Conservation (phyloP, 2,888 invertebrate species). For the Hydropsyche betteni region DNA sequence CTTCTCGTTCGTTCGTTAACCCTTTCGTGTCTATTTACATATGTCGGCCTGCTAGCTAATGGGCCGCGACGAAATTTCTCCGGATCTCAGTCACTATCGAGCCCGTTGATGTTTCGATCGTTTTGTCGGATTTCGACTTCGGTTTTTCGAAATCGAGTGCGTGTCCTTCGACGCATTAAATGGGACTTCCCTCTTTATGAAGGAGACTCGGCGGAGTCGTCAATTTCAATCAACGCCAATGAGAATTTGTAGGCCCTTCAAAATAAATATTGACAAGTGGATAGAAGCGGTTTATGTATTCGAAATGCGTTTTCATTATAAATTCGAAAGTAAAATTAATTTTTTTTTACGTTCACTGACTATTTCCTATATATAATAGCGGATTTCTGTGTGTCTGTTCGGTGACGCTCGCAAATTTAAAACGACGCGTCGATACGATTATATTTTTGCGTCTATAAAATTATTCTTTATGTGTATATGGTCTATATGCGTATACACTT, state of each 20-base stretch:
- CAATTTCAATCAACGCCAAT: constrained; percentile 18
- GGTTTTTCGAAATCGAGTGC: too few species aligned
- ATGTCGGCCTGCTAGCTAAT: constrained; percentile 20
- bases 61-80: constrained; percentile 16
- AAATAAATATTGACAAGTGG: constrained; percentile 3
- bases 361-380: too few species aligned
- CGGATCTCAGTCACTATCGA: too few species aligned
- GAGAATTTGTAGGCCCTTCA: not conserved
- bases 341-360: not conserved
- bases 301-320: not conserved
- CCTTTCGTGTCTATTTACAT: constrained; percentile 35
- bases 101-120: too few species aligned
- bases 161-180: too few species aligned
- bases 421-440: too few species aligned
- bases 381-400: too few species aligned
- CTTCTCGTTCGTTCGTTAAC: constrained; percentile 35
- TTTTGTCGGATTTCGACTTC: too few species aligned
- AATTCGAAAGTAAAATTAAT: not conserved
- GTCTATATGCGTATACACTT: too few species aligned
- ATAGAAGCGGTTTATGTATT: constrained; percentile 10
- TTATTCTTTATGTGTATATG: too few species aligned
- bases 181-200: not conserved
- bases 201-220: not conserved
- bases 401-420: too few species aligned
- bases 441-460: too few species aligned